Conservation (phyloP, 2,888 invertebrate genomes). For the Eilema depressum region DNA sequence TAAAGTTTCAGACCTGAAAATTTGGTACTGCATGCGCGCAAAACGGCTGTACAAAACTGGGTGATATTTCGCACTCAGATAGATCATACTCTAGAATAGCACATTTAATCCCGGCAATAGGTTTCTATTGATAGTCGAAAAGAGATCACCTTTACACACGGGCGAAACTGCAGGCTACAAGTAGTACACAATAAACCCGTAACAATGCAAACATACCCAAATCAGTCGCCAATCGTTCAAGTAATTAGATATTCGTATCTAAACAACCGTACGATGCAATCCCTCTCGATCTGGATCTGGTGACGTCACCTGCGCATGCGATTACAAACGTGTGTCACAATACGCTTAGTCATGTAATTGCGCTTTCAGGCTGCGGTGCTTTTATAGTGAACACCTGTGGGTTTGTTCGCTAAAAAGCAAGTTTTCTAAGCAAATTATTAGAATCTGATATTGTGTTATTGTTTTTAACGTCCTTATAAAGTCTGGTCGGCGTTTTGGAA, state of each 20-base stretch:
- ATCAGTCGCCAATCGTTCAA: slow-evolving; percentile 35
- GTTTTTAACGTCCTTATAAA: slow-evolving; percentile 10
- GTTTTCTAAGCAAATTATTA: slow-evolving; percentile 11
- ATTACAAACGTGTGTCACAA: slow-evolving; percentile 46
- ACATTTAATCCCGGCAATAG: not conserved
- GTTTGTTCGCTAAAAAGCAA: slow-evolving; percentile 25
- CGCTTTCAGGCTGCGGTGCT: slow-evolving; percentile 39
- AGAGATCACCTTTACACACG: too few species aligned
- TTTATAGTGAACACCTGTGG: slow-evolving; percentile 48
- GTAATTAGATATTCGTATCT: slow-evolving; percentile 49
- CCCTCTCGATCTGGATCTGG: slow-evolving; percentile 48
- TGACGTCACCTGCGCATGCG: slow-evolving; percentile 53
- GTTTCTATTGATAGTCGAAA: too few species aligned
- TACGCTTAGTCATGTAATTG: slow-evolving; percentile 54
- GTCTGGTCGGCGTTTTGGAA: not conserved
- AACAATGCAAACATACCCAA: slow-evolving; percentile 29
- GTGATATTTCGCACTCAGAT: too few species aligned
- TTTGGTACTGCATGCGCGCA: too few species aligned
- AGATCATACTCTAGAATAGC: too few species aligned
- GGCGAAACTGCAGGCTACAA: not conserved
- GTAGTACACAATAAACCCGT: not conserved
- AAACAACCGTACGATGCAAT: slow-evolving; percentile 37
- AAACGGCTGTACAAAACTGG: too few species aligned
- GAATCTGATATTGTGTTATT: not conserved
- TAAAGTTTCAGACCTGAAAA: too few species aligned